phyloP scores from a whole-genome alignment of 2,113 vertebrate species.

The Dinomys branickii region DNA sequence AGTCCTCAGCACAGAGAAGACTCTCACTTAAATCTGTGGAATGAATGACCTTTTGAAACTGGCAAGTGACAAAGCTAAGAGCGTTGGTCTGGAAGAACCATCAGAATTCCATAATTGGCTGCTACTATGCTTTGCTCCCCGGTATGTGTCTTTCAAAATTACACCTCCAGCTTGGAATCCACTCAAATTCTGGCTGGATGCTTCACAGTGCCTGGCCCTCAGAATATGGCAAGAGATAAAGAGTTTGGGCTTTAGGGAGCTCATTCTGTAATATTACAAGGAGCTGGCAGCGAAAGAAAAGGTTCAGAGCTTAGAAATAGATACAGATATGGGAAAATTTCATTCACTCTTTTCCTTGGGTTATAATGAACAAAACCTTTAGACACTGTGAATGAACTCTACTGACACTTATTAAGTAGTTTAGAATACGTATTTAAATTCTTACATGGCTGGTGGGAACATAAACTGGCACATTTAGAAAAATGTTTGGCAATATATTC shows the following conservation, averaged over 20 bases:
- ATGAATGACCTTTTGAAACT: neutral
- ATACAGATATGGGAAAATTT: neutral
- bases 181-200: neutral
- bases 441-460: neutral
- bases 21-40: neutral
- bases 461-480: neutral
- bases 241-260: neutral
- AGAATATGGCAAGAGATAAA: neutral
- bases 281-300: neutral
- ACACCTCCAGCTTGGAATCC: neutral
- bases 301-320: neutral
- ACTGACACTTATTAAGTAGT: neutral
- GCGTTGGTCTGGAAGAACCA: neutral
- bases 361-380: neutral
- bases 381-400: slow-evolving; percentile 13
- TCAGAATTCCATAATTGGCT: too few relatives aligned
- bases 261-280: neutral
- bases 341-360: neutral
- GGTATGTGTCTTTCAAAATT: neutral
- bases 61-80: neutral
- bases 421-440: slow-evolving; percentile 54
- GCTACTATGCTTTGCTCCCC: neutral
- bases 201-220: neutral
- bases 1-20: neutral
- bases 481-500: neutral